phyloP scores from a whole-genome alignment of 2,888 invertebrate species.

The Hermodice carunculata region DNA sequence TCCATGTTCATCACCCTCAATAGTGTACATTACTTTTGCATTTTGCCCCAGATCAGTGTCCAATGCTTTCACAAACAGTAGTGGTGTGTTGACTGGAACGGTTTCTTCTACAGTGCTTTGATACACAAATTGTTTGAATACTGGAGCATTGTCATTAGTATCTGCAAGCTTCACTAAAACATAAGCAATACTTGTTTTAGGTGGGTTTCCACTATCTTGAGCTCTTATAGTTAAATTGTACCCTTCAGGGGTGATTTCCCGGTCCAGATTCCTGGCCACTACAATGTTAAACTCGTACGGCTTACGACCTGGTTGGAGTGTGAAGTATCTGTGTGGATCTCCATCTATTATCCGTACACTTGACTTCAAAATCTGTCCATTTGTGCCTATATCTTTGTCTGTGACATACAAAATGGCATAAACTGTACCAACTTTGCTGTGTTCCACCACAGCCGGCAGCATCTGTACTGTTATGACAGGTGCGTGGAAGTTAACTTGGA shows the following conservation, averaged over 20 bases:
- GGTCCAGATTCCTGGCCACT: slow-evolving; percentile 81
- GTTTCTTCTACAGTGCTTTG: slow-evolving; percentile 90
- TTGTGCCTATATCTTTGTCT: slow-evolving; percentile 86
- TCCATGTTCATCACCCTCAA: slow-evolving; percentile 87
- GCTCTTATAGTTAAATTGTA: slow-evolving; percentile 91
- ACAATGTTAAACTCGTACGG: slow-evolving; percentile 76
- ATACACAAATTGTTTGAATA: slow-evolving; percentile 79
- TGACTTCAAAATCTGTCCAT: slow-evolving; percentile 81
- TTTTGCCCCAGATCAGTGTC: slow-evolving; percentile 88
- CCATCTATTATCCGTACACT: slow-evolving; percentile 83
- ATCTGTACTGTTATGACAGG: slow-evolving; percentile 87
- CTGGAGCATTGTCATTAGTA: slow-evolving; percentile 88
- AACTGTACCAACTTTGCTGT: slow-evolving; percentile 80
- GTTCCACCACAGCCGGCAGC: slow-evolving; percentile 82
- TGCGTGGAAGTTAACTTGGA: slow-evolving; percentile 85
- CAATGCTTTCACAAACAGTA: slow-evolving; percentile 87
- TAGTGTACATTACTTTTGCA: slow-evolving; percentile 86
- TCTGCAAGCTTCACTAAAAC: slow-evolving; percentile 86
- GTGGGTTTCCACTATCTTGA: slow-evolving; percentile 80
- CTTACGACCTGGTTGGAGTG: slow-evolving; percentile 72
- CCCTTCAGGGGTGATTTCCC: slow-evolving; percentile 83
- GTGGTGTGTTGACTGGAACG: slow-evolving; percentile 88
- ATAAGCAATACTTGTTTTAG: slow-evolving; percentile 65
- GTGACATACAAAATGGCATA: slow-evolving; percentile 90
- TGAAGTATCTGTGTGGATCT: slow-evolving; percentile 90